phyloP scores from a whole-genome alignment of 2,888 invertebrate genomes.

The Conchocele bisecta region DNA sequence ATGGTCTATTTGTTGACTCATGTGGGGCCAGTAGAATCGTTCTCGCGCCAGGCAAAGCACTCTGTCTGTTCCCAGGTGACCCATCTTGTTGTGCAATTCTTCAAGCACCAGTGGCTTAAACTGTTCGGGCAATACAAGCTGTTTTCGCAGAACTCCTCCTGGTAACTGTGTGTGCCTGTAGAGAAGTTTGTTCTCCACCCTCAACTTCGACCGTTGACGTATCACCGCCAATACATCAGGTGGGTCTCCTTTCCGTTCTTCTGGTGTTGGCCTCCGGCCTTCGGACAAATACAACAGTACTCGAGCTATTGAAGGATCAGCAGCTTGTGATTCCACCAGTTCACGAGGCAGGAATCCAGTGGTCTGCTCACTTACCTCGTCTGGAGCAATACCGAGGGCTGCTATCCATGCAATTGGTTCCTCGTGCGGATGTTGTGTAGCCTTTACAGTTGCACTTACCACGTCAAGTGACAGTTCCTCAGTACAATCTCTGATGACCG shows the following conservation, averaged over 20 bases:
- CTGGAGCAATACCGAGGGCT: background rate
- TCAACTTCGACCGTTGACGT: slow-evolving; percentile 12
- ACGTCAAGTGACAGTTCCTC: background rate
- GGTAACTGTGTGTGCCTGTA: background rate
- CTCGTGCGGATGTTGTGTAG: background rate
- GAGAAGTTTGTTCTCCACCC: background rate
- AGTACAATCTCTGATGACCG: slow-evolving; percentile 9
- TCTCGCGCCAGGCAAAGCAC: slow-evolving; percentile 13
- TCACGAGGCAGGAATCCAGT: background rate
- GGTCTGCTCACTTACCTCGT: background rate
- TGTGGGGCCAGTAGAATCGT: slow-evolving; percentile 39
- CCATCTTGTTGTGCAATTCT: slow-evolving; percentile 33
- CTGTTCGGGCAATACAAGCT: slow-evolving; percentile 28
- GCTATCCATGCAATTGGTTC: background rate
- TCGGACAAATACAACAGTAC: background rate
- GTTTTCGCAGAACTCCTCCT: background rate
- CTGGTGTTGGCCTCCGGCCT: background rate
- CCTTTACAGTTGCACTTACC: background rate
- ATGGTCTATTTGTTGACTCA: slow-evolving; percentile 30
- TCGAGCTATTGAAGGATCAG: background rate
- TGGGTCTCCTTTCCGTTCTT: background rate
- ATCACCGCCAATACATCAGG: background rate
- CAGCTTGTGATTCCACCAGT: background rate
- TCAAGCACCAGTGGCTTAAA: slow-evolving; percentile 5
- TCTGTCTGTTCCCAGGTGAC: slow-evolving; percentile 23